Conservation (phyloP, 2,113 vertebrate genomes). For the Leucopsar rothschildi region DNA sequence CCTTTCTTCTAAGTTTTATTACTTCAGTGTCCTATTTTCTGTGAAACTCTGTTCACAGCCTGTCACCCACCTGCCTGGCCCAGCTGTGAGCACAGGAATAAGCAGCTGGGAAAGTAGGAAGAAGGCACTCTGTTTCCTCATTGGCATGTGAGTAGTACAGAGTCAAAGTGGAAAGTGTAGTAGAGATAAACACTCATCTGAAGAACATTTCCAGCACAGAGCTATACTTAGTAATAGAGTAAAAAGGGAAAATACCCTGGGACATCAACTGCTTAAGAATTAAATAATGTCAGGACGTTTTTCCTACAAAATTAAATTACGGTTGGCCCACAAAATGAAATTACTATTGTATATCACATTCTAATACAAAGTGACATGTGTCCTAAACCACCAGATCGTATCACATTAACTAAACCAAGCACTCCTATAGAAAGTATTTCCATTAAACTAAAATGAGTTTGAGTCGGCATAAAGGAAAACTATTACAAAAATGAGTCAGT, state of each 20-base stretch:
- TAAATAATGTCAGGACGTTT: not conserved
- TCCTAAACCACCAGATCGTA: not conserved
- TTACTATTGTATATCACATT: not conserved
- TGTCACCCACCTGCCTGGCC: not conserved
- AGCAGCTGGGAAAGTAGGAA: not conserved
- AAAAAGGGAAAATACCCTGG: not conserved
- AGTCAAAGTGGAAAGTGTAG: not conserved
- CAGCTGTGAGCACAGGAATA: not conserved
- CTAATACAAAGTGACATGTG: not conserved
- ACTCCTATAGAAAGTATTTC: not conserved
- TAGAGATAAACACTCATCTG: not conserved
- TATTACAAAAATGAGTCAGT: not conserved
- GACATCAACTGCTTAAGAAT: not conserved
- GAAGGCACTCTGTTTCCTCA: not conserved
- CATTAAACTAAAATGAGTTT: not conserved
- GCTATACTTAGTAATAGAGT: not conserved
- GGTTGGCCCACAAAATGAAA: not conserved
- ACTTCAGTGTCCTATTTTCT: not conserved
- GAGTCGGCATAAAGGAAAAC: not conserved
- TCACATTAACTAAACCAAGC: not conserved
- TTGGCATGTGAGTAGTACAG: not conserved
- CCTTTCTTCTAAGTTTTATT: not conserved
- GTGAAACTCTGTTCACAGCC: not conserved
- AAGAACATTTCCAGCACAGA: not conserved
- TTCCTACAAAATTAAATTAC: not conserved